These are phyloP conservation scores for Enchytraeus crypticus DNA, from an alignment of 2,888 invertebrate species.

Conservation along the genomic window DNA sequence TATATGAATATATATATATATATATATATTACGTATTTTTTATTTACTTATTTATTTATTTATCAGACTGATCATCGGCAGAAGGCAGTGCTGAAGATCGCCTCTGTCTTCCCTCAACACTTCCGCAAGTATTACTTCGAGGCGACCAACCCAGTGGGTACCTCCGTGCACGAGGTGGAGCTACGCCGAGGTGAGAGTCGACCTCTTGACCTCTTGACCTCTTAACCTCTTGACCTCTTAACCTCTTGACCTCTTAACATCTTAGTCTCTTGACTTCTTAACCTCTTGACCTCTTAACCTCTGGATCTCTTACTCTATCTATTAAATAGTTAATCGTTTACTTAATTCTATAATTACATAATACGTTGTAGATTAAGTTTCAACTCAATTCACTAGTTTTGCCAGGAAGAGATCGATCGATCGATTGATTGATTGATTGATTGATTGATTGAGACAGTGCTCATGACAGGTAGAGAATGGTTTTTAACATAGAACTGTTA, in stretches of 20 bases:
- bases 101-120: slow-evolving; percentile 18
- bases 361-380: too few species aligned
- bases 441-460: background rate
- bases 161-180: background rate
- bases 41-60: too few species aligned
- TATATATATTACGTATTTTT: too few species aligned
- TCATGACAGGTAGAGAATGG: too few species aligned
- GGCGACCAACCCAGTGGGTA: slow-evolving; percentile 17
- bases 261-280: background rate
- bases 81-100: slow-evolving; percentile 17
- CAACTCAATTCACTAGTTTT: too few species aligned
- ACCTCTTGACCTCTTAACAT: background rate
- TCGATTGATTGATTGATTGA: background rate
- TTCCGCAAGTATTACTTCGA: slow-evolving; percentile 22
- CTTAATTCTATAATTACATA: too few species aligned
- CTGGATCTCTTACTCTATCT: too few species aligned
- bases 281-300: background rate
- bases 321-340: too few species aligned
- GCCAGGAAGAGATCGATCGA: background rate
- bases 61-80: too few species aligned
- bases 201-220: background rate
- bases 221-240: background rate
- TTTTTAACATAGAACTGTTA: too few species aligned
- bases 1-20: too few species aligned
- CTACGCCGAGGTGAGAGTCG: background rate